Conservation (phyloP, 1,140 invertebrate species). For the Cyrtorhinus lividipennis region DNA sequence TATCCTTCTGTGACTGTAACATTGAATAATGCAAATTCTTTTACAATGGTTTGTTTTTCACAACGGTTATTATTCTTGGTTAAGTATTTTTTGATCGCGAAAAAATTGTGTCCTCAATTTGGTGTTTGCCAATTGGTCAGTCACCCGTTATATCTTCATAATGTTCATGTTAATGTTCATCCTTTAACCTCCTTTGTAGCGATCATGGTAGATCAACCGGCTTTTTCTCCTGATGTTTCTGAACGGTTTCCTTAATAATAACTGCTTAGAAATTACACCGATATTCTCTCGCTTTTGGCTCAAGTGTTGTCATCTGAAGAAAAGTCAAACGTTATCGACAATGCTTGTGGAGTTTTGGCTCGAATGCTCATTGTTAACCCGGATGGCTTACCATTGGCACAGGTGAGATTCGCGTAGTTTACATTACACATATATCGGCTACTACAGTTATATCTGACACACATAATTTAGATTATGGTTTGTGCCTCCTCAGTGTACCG, state of each 20-base stretch:
- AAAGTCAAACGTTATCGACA: conserved; percentile 48
- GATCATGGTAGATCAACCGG: conserved; percentile 6
- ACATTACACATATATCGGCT: too few relatives aligned
- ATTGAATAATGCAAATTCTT: background rate
- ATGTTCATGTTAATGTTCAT: too few relatives aligned
- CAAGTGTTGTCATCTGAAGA: conserved; percentile 44
- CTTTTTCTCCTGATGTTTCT: background rate
- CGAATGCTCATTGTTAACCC: conserved; percentile 53
- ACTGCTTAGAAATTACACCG: conserved; percentile 37
- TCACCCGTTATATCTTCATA: too few relatives aligned
- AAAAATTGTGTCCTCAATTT: too few relatives aligned
- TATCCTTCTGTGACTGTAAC: conserved; percentile 35
- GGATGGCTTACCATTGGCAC: conserved; percentile 43
- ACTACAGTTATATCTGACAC: too few relatives aligned
- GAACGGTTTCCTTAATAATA: background rate
- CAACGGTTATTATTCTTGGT: too few relatives aligned
- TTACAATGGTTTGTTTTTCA: too few relatives aligned
- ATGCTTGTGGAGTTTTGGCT: conserved; percentile 61
- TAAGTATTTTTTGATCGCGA: too few relatives aligned
- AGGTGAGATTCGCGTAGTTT: conserved; percentile 37
- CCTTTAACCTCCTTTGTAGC: too few relatives aligned
- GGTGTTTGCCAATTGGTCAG: too few relatives aligned
- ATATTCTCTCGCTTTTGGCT: conserved; percentile 50
- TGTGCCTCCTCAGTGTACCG: too few relatives aligned
- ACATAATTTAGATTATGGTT: too few relatives aligned